A percentile compares a stretch with the other conserved stretches of the same genome.
These are phyloP conservation scores for Protophormia terraenovae DNA, from an alignment of 2,888 invertebrate genomes.

Conservation along the genomic window DNA sequence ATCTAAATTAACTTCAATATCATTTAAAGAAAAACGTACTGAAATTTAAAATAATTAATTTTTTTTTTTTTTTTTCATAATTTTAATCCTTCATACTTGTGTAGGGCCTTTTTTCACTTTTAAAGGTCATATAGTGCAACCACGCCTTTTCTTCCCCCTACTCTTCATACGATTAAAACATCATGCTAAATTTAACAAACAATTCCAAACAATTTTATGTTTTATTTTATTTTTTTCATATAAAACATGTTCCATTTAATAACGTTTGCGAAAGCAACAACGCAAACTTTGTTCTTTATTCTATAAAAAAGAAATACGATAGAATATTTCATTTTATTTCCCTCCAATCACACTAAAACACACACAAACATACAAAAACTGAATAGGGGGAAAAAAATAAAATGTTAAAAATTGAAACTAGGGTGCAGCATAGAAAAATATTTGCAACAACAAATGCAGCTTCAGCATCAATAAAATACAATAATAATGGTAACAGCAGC, in stretches of 20 bases:
- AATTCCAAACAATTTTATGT: too few relatives aligned
- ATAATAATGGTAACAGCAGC: conserved; percentile 23
- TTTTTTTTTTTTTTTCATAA: too few relatives aligned
- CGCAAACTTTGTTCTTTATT: conserved; percentile 25
- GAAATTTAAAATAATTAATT: too few relatives aligned
- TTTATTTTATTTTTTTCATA: too few relatives aligned
- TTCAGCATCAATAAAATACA: conserved; percentile 30
- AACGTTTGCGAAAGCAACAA: background rate
- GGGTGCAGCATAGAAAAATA: conserved; percentile 52
- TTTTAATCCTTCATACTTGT: too few relatives aligned
- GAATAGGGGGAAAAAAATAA: background rate
- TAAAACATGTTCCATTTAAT: conserved; percentile 33
- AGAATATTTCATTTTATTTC: conserved; percentile 1
- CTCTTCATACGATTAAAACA: background rate
- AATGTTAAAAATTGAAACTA: conserved; percentile 26
- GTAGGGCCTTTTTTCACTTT: too few relatives aligned
- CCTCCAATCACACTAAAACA: background rate
- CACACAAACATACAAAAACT: background rate
- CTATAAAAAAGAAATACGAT: background rate
- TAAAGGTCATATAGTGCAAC: background rate
- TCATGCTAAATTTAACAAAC: too few relatives aligned
- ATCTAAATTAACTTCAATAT: background rate
- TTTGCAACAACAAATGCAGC: conserved; percentile 31
- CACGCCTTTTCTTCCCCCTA: background rate
- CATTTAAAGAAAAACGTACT: background rate